These are phyloP conservation scores for Orchesella cincta DNA, from an alignment of 1,140 invertebrate genomes.

Conservation along the genomic window DNA sequence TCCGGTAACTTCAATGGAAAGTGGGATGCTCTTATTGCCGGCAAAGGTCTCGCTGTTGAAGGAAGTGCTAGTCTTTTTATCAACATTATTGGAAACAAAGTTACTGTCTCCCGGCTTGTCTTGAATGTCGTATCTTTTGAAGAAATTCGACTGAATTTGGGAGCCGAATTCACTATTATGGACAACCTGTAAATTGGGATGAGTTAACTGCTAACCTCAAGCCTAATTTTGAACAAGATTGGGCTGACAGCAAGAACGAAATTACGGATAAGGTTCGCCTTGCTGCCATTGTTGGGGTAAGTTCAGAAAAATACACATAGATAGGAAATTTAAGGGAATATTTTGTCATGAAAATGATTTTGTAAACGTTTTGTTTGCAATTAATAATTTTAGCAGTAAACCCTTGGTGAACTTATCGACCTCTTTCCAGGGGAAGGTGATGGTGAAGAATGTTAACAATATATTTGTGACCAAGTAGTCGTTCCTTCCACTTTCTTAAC, in stretches of 20 bases:
- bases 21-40: not conserved
- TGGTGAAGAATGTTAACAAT: not conserved
- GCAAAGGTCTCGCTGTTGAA: not conserved
- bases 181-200: conserved; percentile 6
- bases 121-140: not conserved
- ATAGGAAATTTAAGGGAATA: not conserved
- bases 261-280: not conserved
- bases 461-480: no score
- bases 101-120: not conserved
- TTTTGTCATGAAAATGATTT: not conserved
- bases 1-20: not conserved
- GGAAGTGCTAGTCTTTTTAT: conserved; percentile 1
- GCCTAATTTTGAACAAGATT: conserved; percentile 2
- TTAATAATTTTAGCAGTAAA: not conserved
- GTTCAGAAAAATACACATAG: not conserved
- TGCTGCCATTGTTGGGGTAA: conserved; percentile 14
- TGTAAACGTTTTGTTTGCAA: not conserved
- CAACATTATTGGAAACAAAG: conserved; percentile 25
- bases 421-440: not conserved
- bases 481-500: no score
- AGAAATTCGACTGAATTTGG: not conserved
- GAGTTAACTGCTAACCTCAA: not conserved
- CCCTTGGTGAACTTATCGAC: not conserved
- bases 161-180: not conserved
- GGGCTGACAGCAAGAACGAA: not conserved